Evolutionary conservation across 2,797 vertebrate genomes (phyloP).

Genomic region (Rhadinocentrus ornatus): DNA sequence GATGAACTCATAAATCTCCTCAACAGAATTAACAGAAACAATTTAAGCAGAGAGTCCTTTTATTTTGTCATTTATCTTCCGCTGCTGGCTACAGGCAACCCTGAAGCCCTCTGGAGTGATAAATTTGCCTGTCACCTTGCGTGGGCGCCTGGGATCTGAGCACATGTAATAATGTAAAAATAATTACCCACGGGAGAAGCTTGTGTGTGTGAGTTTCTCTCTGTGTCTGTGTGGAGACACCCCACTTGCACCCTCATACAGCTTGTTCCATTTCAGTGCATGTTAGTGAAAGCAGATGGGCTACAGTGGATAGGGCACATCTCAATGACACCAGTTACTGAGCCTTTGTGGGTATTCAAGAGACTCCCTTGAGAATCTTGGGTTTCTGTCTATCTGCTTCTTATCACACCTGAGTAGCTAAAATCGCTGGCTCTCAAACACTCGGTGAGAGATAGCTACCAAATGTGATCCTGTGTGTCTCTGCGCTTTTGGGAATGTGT

Average conservation of each 20-base stretch:
- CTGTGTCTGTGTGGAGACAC: conserved; percentile 53
- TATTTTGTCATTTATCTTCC: conserved; percentile 89
- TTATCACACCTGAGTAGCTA: conserved; percentile 80
- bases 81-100: conserved; percentile 69
- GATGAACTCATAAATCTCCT: conserved; percentile 86
- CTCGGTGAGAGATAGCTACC: conserved; percentile 55
- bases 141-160: conserved; percentile 85
- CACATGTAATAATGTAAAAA: conserved; percentile 90
- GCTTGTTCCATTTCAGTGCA: conserved; percentile 54
- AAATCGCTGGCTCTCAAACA: conserved; percentile 68
- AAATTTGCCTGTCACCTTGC: conserved; percentile 87
- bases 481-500: conserved; percentile 38
- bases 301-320: conserved; percentile 66
- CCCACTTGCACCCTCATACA: conserved; percentile 65
- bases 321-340: conserved; percentile 84
- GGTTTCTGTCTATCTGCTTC: conserved; percentile 63
- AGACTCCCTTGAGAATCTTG: conserved; percentile 64
- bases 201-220: conserved; percentile 40
- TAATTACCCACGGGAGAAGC: conserved; percentile 88
- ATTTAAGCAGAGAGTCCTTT: conserved; percentile 87
- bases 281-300: conserved; percentile 59
- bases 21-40: conserved; percentile 87
- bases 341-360: conserved; percentile 72
- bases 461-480: conserved; percentile 59
- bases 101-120: conserved; percentile 82